A percentile compares a stretch with the other conserved stretches of the same genome.
Conservation (phyloP, 1,140 invertebrate species). For the Drosophila equinoxialis region DNA sequence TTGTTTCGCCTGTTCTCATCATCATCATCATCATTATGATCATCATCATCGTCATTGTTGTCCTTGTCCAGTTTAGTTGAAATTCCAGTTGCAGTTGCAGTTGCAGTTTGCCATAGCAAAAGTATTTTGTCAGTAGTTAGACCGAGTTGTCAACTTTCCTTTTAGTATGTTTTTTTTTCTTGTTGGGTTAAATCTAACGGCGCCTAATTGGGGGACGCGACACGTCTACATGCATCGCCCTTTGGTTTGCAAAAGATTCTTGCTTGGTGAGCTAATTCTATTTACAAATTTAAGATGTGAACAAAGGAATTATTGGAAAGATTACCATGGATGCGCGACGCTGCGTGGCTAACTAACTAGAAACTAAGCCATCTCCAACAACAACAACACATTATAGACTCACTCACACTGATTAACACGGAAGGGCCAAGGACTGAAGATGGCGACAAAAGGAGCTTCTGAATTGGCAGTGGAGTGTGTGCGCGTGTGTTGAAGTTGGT, state of each 20-base stretch:
- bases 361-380: slow-evolving; percentile 27
- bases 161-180: neutral
- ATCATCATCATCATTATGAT: no score
- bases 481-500: neutral
- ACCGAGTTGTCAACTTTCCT: slow-evolving; percentile 42
- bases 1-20: slow-evolving; percentile 50
- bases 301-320: slow-evolving; percentile 30
- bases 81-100: slow-evolving; percentile 19
- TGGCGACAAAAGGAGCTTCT: neutral
- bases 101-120: slow-evolving; percentile 23
- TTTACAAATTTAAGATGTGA: slow-evolving; percentile 29
- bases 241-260: neutral
- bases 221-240: slow-evolving; percentile 44
- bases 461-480: slow-evolving; percentile 5
- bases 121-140: slow-evolving; percentile 58
- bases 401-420: slow-evolving; percentile 67
- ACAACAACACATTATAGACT: slow-evolving; percentile 59
- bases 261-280: slow-evolving; percentile 21
- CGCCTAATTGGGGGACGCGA: slow-evolving; percentile 62
- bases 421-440: neutral
- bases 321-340: slow-evolving; percentile 27
- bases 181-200: slow-evolving; percentile 49
- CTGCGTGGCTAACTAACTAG: slow-evolving; percentile 31
- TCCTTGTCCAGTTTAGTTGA: slow-evolving; percentile 11
- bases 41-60: neutral